A percentile compares a stretch with the other conserved stretches of the same genome.
Evolutionary conservation across 2,113 vertebrate genomes (phyloP).

Genomic region (Rhinolophus ferrumequinum): DNA sequence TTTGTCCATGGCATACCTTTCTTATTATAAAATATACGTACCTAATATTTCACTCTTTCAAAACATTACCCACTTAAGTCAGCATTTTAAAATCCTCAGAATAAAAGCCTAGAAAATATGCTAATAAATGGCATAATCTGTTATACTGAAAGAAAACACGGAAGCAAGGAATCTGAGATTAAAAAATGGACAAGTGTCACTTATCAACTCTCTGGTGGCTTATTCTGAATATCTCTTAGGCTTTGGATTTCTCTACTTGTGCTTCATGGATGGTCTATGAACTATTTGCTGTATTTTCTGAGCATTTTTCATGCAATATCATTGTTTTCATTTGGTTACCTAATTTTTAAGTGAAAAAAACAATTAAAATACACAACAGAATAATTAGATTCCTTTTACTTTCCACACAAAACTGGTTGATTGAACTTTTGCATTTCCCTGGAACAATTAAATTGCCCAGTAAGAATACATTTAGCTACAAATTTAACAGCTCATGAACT

Average conservation of each 20-base stretch:
- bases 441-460: slow-evolving; percentile 51
- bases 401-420: slow-evolving; percentile 58
- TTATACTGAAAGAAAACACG: background rate
- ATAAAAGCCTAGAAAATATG: background rate
- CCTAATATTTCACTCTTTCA: background rate
- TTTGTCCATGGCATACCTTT: background rate
- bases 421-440: slow-evolving; percentile 58
- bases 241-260: background rate
- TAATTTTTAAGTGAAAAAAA: slow-evolving; percentile 13
- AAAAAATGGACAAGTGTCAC: background rate
- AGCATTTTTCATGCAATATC: background rate
- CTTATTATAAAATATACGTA: background rate
- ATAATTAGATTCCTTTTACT: slow-evolving; percentile 49
- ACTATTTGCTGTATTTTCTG: background rate
- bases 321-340: slow-evolving; percentile 35
- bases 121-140: background rate
- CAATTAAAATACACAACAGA: slow-evolving; percentile 63
- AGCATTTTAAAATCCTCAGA: background rate
- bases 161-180: background rate
- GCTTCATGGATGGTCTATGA: background rate
- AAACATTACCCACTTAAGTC: slow-evolving; percentile 12
- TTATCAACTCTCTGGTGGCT: background rate
- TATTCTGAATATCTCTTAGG: background rate
- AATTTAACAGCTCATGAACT: slow-evolving; percentile 52
- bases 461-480: slow-evolving; percentile 54